phyloP scores from a whole-genome alignment of 2,113 vertebrate species.

The Promerops cafer region DNA sequence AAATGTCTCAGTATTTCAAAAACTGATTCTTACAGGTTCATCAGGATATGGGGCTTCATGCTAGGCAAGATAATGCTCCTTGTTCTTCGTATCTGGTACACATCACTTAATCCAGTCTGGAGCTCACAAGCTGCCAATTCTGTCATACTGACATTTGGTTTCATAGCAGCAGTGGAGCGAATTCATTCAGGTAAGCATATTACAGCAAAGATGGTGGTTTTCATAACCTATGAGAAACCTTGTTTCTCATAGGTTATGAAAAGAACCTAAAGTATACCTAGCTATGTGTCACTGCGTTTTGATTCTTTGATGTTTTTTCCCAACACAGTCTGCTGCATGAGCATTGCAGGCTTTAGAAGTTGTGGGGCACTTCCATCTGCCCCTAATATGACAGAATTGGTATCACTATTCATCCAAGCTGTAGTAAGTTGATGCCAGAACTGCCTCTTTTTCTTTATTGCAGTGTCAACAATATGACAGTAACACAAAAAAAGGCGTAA shows the following conservation, averaged over 20 bases:
- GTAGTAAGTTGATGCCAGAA: not conserved
- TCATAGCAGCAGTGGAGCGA: conserved; percentile 51
- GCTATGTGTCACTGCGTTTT: not conserved
- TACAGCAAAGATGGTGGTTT: not conserved
- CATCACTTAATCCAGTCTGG: conserved; percentile 73
- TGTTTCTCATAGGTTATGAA: too few relatives aligned
- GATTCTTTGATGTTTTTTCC: not conserved
- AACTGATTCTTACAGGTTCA: conserved; percentile 59
- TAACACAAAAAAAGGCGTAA: not conserved
- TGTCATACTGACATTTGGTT: conserved; percentile 40
- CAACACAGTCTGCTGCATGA: not conserved
- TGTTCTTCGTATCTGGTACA: conserved; percentile 71
- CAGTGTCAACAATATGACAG: not conserved
- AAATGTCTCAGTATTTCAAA: not conserved
- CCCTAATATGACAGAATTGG: not conserved
- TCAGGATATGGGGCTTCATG: conserved; percentile 73
- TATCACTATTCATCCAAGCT: not conserved
- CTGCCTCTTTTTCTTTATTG: not conserved
- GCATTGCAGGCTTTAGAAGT: not conserved
- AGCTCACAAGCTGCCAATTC: conserved; percentile 49
- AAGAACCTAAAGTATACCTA: not conserved
- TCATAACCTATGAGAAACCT: too few relatives aligned
- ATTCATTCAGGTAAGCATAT: conserved; percentile 45
- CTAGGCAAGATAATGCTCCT: conserved; percentile 71
- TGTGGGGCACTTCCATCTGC: not conserved